These are phyloP conservation scores for Balaenoptera acutorostrata DNA, from an alignment of 2,113 vertebrate species.

Conservation along the genomic window DNA sequence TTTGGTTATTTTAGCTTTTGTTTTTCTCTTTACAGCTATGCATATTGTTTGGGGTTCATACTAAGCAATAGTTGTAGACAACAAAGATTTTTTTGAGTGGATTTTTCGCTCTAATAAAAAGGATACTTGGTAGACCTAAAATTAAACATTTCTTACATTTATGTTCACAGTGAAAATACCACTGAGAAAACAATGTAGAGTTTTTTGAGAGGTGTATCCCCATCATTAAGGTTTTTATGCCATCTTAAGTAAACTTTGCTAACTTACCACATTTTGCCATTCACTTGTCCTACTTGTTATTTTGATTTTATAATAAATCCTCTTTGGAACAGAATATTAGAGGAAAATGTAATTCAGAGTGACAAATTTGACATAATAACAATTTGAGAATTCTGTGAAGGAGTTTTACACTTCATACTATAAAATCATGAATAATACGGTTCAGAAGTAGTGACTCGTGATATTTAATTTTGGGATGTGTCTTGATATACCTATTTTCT, in stretches of 20 bases:
- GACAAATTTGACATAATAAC: not conserved
- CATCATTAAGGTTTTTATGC: not conserved
- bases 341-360: not conserved
- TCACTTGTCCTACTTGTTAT: not conserved
- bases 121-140: not conserved
- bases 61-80: not conserved
- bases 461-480: not conserved
- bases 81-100: not conserved
- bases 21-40: not conserved
- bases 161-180: not conserved
- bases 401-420: not conserved
- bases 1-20: not conserved
- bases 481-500: not conserved
- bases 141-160: not conserved
- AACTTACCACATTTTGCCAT: not conserved
- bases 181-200: not conserved
- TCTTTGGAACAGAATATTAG: not conserved
- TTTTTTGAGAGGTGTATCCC: not conserved
- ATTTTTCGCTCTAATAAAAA: not conserved
- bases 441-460: not conserved
- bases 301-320: not conserved
- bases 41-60: not conserved
- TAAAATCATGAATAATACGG: not conserved
- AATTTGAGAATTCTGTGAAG: not conserved
- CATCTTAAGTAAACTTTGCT: not conserved